A percentile compares a stretch with the other conserved stretches of the same genome.
Conservation (phyloP, 2,113 vertebrate species). For the Sciurus niger region DNA sequence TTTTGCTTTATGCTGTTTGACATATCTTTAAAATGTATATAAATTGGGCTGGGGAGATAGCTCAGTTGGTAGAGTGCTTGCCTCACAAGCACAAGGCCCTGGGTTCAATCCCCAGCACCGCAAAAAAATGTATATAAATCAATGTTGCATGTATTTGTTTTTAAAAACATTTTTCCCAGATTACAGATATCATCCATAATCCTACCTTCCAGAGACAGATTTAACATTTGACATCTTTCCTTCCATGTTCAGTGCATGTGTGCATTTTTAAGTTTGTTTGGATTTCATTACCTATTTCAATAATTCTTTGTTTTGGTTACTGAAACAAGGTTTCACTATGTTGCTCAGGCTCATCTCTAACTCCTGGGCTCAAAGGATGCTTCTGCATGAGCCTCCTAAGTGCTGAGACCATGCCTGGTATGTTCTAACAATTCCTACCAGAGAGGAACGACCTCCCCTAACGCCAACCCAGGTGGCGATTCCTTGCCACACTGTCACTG, state of each 20-base stretch:
- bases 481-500: not conserved
- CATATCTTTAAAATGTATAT: not conserved
- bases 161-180: slow-evolving; percentile 20
- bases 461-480: not conserved
- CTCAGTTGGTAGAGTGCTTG: too few relatives aligned
- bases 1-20: not conserved
- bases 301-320: not conserved
- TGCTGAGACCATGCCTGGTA: not conserved
- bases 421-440: not conserved
- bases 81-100: too few relatives aligned
- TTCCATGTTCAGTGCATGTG: not conserved
- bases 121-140: not conserved
- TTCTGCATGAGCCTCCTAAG: not conserved
- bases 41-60: not conserved
- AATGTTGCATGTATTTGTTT: slow-evolving; percentile 19
- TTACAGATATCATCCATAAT: not conserved
- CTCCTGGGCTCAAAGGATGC: not conserved
- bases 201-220: not conserved
- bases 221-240: not conserved
- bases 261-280: not conserved
- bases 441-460: not conserved
- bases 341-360: not conserved
- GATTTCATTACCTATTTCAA: not conserved
- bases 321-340: not conserved
- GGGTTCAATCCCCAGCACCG: too few relatives aligned